Evolutionary conservation across 1,140 invertebrate genomes (phyloP), one percentile per base, ranked within the genome.

Genomic region (Drosophila bocki): DNA sequence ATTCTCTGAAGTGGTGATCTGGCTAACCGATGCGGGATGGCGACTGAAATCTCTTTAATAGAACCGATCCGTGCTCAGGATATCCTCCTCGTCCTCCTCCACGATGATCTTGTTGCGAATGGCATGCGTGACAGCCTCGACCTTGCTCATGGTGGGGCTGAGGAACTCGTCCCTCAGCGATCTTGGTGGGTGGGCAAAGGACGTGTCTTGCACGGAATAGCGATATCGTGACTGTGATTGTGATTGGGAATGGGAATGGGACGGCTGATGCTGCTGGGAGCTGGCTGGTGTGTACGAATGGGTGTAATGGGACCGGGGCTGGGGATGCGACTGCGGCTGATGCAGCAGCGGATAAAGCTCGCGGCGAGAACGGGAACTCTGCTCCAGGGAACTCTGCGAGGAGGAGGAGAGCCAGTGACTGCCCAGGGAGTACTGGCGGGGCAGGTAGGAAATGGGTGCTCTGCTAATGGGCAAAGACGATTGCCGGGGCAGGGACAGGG

Each of bases 1-100:
- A 7, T 17, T 53, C 50, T 19, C 50, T 39, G 53, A 39, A 56
- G 35, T 56, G 53, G 53, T 26, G 35, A 56, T 39, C 53, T 37
- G 53, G 53, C 19, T 17, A 70, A 67, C 39, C 59, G 35, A 72
- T 64, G 61, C 41, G 54, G 51, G 59, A 33, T 75, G 69, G 41
- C 70, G 60, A 72, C 68, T 92, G 86, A 91, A 92, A 91, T 92
- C 91, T 85, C 91, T 91, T 92, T 81, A 92, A 91, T 92, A 92
- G 78, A 92, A 92, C 72, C 79, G 83, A 91, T 92, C 91, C 75
- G 72, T 78, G 60, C 83, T 82, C 76, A 82, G 72, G 71, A 91
- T 92, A 64, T 92, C 91, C 70, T 92, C 91, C 64, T 92, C 91
- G 77, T 92, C 91, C 81, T 92, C 91, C 65, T 92, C 91, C 63